These are phyloP conservation scores for Rambutsinella grinnellia DNA, from an alignment of 2,888 invertebrate genomes.

Conservation along the genomic window DNA sequence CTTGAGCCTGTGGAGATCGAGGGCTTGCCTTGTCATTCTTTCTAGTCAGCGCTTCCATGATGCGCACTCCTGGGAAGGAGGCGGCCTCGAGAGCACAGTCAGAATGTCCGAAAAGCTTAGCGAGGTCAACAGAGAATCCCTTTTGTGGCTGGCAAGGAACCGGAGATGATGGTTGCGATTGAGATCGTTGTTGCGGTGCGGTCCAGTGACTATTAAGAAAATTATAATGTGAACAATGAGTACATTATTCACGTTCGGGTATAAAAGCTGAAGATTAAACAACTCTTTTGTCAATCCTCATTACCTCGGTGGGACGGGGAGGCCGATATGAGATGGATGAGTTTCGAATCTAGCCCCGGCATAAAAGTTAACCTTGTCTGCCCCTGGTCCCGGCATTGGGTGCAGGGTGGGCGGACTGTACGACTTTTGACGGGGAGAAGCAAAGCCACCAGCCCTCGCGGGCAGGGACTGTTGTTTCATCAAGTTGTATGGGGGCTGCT, in stretches of 20 bases:
- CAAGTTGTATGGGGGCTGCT: conserved; percentile 22
- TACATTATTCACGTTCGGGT: too few species aligned
- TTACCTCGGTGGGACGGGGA: conserved; percentile 64
- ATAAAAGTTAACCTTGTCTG: conserved; percentile 56
- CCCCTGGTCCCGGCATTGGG: too few species aligned
- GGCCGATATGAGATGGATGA: conserved; percentile 55
- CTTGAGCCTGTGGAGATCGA: conserved; percentile 45
- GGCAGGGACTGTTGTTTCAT: conserved; percentile 34
- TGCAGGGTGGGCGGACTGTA: conserved; percentile 51
- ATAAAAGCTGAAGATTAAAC: too few species aligned
- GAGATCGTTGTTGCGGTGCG: conserved; percentile 61
- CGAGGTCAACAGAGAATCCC: conserved; percentile 54
- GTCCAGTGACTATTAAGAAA: too few species aligned
- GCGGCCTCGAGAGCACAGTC: conserved; percentile 38
- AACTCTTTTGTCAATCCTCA: too few species aligned
- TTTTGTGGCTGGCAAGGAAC: conserved; percentile 45
- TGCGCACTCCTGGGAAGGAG: conserved; percentile 51
- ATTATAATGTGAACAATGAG: too few species aligned
- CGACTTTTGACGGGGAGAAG: conserved; percentile 38
- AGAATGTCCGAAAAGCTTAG: conserved; percentile 52
- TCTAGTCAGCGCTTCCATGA: conserved; percentile 52
- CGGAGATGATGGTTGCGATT: conserved; percentile 59
- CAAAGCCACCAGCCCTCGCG: conserved; percentile 8
- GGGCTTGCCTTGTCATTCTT: too few species aligned
- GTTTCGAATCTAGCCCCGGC: conserved; percentile 65